Base-by-base conservation (phyloP, 2,797 vertebrate species). In the Hippocampus kuda region DNA sequence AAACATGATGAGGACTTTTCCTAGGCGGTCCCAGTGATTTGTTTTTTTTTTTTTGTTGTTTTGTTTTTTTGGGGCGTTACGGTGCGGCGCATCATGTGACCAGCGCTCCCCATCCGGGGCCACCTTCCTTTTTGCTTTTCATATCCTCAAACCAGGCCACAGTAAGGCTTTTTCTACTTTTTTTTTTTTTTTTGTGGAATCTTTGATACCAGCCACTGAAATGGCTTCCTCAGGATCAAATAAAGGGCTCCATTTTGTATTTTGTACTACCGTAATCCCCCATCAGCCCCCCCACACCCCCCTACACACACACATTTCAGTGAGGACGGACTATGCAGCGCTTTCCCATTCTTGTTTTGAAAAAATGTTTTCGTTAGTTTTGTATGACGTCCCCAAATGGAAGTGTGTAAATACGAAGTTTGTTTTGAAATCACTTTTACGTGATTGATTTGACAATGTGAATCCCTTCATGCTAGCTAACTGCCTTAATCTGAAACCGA, bases 161-260 rank as follows among this genome's bases (percentile, higher is more conserved):
- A 66, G 22, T 53, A 9, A 53, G 68, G 67, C 20, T 77, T 75
- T 80, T 57, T 84, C 78, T 77, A 56, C n/a, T 26, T 2, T 38
- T 38, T 7, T 5, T 34, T 6, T 34, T 34, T 34, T 59, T 30
- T 30, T 27, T 15, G 5, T 30, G 18, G 27, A 38, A 61, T 61
- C 30, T 61, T 61, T 34, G 30, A 60, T 15, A 59, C 12, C 26
- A 59, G 56, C 56, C 57, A 34, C 16, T 34, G 9, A 9, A 61
- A 61, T 34, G 59, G 59, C 27, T 61, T 61, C 59, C 59, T 61
- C 63, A 65, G 38, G 38, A 42, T 64, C 62, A 15, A 12, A 18
- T 62, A 62, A 62, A 11, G 62, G 62, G 16, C 18, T 61, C 30
- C 16, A 18, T 61, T 34, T 61, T 34, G 26, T 59, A 56, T 56